Base-by-base conservation (phyloP, 2,888 invertebrate genomes). In the Pyrgus malvae region DNA sequence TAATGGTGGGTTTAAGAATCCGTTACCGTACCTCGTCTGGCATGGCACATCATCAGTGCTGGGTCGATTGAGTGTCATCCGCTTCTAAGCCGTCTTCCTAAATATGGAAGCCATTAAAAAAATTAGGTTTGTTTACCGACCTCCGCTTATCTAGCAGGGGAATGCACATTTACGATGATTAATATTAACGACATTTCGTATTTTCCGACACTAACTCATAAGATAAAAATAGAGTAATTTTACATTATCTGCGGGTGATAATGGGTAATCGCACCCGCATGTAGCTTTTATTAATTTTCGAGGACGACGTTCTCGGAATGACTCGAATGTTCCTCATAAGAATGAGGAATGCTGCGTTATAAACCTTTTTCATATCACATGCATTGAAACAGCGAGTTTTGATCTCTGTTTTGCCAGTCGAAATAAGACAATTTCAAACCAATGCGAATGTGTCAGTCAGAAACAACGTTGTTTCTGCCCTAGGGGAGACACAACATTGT, bases 1-100 rank as follows among this genome's bases (percentile, higher is more conserved):
- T 80, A 78, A 84, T 87, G 83, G 83, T 82, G 72, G 80, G 86
- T 84, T 87, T 83, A 74, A 86, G 83, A 80, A 80, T 77, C 74
- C 78, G 80, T 82, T 80, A 84, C 81, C 78, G 78, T 83, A 75
- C 69, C 76, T 76, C 72, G 29, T 45, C 38, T 16, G 72, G 70
- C 72, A 72, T 16, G 72, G 70, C 72, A 72, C 73, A 78, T 78
- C 78, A 78, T 74, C 72, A 72, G 60, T 69, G 78, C 74, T 67
- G 75, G 83, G 82, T 86, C 80, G 82, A 78, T 76, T 73, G 77
- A 72, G 68, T 70, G 66, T 71, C 69, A 69, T 70, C 69, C 73
- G 66, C 66, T 72, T 61, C 14, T 11, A 38, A 12, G 31, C 25
- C 33, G 17, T 38, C 14, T 31, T 23, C 29, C 25, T 31, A 14